Percentiles rank a stretch among this genome's conserved stretches.
These are phyloP conservation scores for Watsonalla cultraria DNA, from an alignment of 2,888 invertebrate genomes.

Conservation along the genomic window DNA sequence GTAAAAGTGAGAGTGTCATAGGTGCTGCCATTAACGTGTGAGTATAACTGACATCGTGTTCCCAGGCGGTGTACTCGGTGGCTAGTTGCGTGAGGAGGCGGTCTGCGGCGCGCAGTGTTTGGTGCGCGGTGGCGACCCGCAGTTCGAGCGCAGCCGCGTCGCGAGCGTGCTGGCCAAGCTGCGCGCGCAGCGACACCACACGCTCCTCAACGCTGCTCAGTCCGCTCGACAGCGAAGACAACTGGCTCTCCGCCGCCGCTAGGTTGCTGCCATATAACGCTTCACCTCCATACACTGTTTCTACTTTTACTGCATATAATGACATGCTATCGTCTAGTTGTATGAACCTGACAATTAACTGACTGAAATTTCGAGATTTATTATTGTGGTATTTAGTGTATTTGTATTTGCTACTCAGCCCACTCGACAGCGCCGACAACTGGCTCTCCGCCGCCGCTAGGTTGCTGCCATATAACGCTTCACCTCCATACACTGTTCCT, in stretches of 20 bases:
- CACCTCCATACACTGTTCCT: too few relatives aligned
- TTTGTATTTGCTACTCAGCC: conserved; percentile 84
- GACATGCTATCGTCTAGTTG: too few relatives aligned
- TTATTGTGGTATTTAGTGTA: too few relatives aligned
- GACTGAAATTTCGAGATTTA: too few relatives aligned
- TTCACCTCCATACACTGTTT: too few relatives aligned
- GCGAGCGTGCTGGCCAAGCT: conserved; percentile 91
- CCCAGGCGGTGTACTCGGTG: conserved; percentile 95
- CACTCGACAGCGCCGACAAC: conserved; percentile 86
- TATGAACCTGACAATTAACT: too few relatives aligned
- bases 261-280: conserved; percentile 80
- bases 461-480: conserved; percentile 74
- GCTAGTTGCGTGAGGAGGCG: conserved; percentile 91
- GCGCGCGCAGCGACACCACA: conserved; percentile 86
- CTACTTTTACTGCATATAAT: too few relatives aligned
- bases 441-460: conserved; percentile 89
- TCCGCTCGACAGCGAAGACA: conserved; percentile 86
- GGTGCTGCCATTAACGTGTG: too few relatives aligned
- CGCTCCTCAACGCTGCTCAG: conserved; percentile 89
- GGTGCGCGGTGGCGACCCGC: conserved; percentile 85
- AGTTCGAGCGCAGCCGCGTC: conserved; percentile 96
- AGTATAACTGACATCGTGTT: conserved; percentile 52
- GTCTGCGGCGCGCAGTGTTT: conserved; percentile 86
- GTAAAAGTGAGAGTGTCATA: too few relatives aligned
- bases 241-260: conserved; percentile 88